Base-by-base conservation (phyloP, 2,797 vertebrate genomes). In the Limnodromus scolopaceus region DNA sequence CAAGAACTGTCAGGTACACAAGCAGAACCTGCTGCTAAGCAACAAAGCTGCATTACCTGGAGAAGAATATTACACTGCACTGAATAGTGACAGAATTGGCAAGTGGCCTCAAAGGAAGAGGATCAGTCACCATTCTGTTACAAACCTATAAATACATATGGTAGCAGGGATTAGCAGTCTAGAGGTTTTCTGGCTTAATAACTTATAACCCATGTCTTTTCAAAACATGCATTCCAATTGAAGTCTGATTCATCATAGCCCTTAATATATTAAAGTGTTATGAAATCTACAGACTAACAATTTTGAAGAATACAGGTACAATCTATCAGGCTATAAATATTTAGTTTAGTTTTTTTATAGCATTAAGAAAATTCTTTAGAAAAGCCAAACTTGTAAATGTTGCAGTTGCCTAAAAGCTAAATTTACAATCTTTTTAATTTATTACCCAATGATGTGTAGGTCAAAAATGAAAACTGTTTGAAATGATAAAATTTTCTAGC, bases 1-100 rank as follows among this genome's bases (percentile, higher is more conserved):
- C 24, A 70, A 43, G 32, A 88, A 82, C 51, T 84, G 9, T 71
- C 70, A 82, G 66, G 68, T 78, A 70, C 2, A 32, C 75, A 91
- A 86, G 57, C 36, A 93, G 69, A 93, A 80, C 12, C 57, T 97
- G 94, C 95, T 98, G 95, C 97, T 96, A 96, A 91, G 96, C 96
- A 97, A 97, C 96, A 84, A 77, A 97, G 79, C 81, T 54, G 38
- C 80, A 72, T 90, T 95, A 96, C 88, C 61, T 93, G 58, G 27
- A 82, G 65, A 71, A 93, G 61, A 87, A 80, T 90, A 93, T 85
- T 93, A 58, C 30, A 60, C 55, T 58, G 88, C 91, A 61, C 20
- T 83, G 83, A 96, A 92, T 70, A 88, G 68, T 87, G 88, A 80
- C 64, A 80, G 83, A 89, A 89, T 65, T 78, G 92, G 77, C 54